Evolutionary conservation across 2,797 vertebrate species (phyloP), one percentile per base, ranked within the genome.

Genomic region (Hemibagrus guttatus): DNA sequence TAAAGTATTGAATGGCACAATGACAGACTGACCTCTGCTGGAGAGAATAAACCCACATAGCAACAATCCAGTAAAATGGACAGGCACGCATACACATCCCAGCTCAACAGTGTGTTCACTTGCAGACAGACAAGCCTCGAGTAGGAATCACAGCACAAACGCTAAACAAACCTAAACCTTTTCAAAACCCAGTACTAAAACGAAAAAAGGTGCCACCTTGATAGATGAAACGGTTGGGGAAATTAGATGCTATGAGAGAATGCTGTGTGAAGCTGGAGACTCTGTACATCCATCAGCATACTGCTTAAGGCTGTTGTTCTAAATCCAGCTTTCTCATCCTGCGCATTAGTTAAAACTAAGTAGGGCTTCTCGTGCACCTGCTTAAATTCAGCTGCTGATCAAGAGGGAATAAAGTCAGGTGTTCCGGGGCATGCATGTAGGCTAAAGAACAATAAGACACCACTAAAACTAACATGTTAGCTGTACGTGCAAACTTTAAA

Each of bases 1-100:
- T 56, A 59, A 52, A 23, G 7, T 68, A 28, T 61, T 61, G 81
- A 84, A 87, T 87, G 42, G 26, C 59, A 87, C 85, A 88, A 87
- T 85, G 84, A 85, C 84, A 90, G 82, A 91, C 84, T 88, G 91
- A 84, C 91, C 87, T 89, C 91, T 91, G 66, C 89, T 91, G 90
- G 89, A 87, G 63, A 89, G 31, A 75, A 72, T 71, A 63, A 72
- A 76, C 56, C 19, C 75, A 82, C 56, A 89, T 80, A 78, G 52
- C 52, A 82, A 86, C 84, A 83, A 31, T 76, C 52, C 14, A 66
- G n/a, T 63, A 58, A 26, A 83, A 69, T 71, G 49, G 82, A 83
- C 82, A 71, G 66, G 66, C 46, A 7, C 56, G 46, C 4, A 23
- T 54, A 68, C 11, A 54, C 46, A 54, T 83, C 54, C 21, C 63